These are phyloP conservation scores for Graptemys geographica DNA, from an alignment of 2,797 vertebrate genomes.

Conservation along the genomic window DNA sequence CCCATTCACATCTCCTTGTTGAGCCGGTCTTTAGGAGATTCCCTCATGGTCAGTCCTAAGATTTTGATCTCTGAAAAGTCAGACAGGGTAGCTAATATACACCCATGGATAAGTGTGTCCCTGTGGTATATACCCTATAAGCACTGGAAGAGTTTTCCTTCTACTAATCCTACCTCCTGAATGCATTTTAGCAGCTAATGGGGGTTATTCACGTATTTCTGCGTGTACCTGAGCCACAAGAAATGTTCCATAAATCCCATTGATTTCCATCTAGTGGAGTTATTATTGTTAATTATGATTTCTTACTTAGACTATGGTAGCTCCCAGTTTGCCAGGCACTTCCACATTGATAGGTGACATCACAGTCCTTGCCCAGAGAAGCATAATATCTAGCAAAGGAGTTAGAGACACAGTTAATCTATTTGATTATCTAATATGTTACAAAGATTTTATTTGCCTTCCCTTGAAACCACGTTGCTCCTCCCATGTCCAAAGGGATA, in stretches of 20 bases:
- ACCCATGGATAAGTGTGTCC: accelerated
- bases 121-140: background rate
- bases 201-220: constrained; percentile 34
- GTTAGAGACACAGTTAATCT: background rate
- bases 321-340: background rate
- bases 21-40: background rate
- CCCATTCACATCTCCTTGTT: background rate
- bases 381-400: background rate
- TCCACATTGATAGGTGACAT: background rate
- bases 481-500: background rate
- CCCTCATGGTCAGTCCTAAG: background rate
- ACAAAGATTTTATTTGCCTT: background rate
- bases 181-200: constrained; percentile 45
- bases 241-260: background rate
- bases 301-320: constrained; percentile 1
- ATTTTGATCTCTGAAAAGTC: background rate
- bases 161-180: constrained; percentile 30
- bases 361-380: background rate
- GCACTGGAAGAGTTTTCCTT: background rate
- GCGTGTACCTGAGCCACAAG: accelerated
- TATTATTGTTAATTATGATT: constrained; percentile 39
- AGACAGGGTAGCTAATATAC: background rate
- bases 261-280: background rate
- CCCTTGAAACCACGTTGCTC: background rate
- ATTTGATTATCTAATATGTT: background rate